A percentile compares a stretch with the other conserved stretches of the same genome.
Conservation (phyloP, 2,113 vertebrate genomes). For the Sarotherodon lohbergeri region DNA sequence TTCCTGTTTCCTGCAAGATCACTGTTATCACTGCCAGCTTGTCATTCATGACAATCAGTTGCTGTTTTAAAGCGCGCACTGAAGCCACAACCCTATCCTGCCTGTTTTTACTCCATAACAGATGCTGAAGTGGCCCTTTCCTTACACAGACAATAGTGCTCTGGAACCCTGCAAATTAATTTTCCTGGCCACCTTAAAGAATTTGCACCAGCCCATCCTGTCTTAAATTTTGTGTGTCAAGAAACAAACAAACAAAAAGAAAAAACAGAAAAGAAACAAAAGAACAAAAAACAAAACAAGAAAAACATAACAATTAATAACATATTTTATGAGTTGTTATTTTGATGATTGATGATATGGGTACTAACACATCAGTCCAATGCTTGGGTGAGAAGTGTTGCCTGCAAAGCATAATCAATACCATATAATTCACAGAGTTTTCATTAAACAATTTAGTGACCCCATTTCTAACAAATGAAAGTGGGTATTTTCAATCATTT, state of each 20-base stretch:
- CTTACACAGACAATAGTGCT: neutral
- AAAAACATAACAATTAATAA: neutral
- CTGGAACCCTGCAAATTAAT: neutral
- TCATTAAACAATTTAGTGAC: neutral
- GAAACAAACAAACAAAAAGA: neutral
- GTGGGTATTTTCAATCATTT: neutral
- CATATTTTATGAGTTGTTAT: neutral
- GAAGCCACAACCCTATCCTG: neutral
- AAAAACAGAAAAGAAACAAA: neutral
- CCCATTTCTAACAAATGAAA: neutral
- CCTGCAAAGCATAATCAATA: neutral
- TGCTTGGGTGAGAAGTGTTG: neutral
- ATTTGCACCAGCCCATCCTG: neutral
- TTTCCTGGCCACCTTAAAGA: neutral
- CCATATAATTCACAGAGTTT: neutral
- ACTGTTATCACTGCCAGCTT: neutral
- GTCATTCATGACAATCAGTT: neutral
- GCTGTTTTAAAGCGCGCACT: neutral
- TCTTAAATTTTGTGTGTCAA: neutral
- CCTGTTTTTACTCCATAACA: neutral
- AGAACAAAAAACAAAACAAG: neutral
- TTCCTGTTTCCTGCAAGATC: neutral
- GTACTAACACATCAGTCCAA: neutral
- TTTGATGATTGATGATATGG: neutral
- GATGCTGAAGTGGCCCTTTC: neutral